Conservation (phyloP, 2,888 invertebrate genomes). For the Gortyna flavago region DNA sequence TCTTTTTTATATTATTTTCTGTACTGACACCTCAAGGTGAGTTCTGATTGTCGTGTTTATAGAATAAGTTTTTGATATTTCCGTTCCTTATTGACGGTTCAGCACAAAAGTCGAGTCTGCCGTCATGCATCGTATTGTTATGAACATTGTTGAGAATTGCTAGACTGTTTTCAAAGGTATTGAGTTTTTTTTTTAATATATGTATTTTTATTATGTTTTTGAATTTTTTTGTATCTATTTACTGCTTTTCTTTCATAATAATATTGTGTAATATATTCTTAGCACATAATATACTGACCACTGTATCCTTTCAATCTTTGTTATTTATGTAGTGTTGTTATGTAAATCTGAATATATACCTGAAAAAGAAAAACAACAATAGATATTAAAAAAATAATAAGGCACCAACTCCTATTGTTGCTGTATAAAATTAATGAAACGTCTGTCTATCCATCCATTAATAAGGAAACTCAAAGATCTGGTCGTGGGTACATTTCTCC, state of each 20-base stretch:
- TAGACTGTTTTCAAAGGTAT: not conserved
- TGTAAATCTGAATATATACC: conserved; percentile 65
- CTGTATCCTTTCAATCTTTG: not conserved
- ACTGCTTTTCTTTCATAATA: not conserved
- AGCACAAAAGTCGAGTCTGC: conserved; percentile 26
- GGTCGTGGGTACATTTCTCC: not conserved
- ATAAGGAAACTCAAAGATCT: not conserved
- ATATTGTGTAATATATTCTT: not conserved
- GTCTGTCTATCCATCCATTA: not conserved
- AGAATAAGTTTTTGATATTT: conserved; percentile 49
- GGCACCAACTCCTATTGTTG: rapidly evolving
- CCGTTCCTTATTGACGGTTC: conserved; percentile 32
- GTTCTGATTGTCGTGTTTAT: conserved; percentile 63
- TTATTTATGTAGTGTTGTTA: not conserved
- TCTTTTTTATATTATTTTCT: conserved; percentile 68
- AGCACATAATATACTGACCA: conserved; percentile 33
- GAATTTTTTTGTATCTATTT: no score
- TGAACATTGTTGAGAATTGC: not conserved
- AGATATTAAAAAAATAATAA: not conserved
- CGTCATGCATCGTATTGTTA: conserved; percentile 16
- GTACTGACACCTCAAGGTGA: conserved; percentile 67
- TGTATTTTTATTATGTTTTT: not conserved
- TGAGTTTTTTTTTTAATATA: not conserved
- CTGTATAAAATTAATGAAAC: conserved; percentile 12
- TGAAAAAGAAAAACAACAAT: conserved; percentile 66